Percentiles rank a stretch among this genome's conserved stretches.
Conservation (phyloP, 2,797 vertebrate genomes). For the Gouania willdenowi region DNA sequence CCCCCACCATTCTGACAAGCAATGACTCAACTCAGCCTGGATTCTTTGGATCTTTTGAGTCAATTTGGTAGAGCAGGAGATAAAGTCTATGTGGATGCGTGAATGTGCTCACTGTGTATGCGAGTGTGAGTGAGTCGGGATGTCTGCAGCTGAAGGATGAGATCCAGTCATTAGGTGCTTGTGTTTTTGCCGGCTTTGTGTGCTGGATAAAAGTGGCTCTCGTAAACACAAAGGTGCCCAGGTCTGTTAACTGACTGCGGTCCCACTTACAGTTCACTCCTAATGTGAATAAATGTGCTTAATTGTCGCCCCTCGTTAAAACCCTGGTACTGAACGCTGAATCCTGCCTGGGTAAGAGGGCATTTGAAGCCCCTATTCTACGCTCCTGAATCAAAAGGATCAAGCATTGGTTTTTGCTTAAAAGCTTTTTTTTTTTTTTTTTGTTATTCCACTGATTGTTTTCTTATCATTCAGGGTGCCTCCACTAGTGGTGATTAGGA, state of each 20-base stretch:
- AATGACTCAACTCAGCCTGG: constrained; percentile 69
- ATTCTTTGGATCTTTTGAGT: constrained; percentile 67
- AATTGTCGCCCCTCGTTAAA: constrained; percentile 79
- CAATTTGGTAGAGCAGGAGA: constrained; percentile 50
- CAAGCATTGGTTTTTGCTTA: constrained; percentile 68
- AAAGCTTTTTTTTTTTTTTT: constrained; percentile 67
- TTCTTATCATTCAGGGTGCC: constrained; percentile 60
- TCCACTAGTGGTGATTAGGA: constrained; percentile 63
- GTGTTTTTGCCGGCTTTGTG: constrained; percentile 73
- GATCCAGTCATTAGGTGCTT: constrained; percentile 75
- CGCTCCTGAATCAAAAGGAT: constrained; percentile 66
- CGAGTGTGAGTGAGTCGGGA: constrained; percentile 12
- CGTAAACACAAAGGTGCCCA: constrained; percentile 69
- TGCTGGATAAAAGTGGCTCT: constrained; percentile 73
- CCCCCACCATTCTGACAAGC: constrained; percentile 68
- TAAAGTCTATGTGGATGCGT: constrained; percentile 27
- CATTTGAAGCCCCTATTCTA: constrained; percentile 74
- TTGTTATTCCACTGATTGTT: constrained; percentile 73
- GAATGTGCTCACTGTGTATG: constrained; percentile 6
- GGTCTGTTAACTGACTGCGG: constrained; percentile 69
- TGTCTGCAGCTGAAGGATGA: constrained; percentile 47
- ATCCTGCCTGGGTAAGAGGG: constrained; percentile 71
- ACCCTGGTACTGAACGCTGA: constrained; percentile 64
- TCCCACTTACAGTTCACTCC: constrained; percentile 75
- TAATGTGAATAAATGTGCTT: constrained; percentile 78